Evolutionary conservation across 1,140 invertebrate genomes (phyloP), one percentile per base, ranked within the genome.

Genomic region (Pogonus chalceus): DNA sequence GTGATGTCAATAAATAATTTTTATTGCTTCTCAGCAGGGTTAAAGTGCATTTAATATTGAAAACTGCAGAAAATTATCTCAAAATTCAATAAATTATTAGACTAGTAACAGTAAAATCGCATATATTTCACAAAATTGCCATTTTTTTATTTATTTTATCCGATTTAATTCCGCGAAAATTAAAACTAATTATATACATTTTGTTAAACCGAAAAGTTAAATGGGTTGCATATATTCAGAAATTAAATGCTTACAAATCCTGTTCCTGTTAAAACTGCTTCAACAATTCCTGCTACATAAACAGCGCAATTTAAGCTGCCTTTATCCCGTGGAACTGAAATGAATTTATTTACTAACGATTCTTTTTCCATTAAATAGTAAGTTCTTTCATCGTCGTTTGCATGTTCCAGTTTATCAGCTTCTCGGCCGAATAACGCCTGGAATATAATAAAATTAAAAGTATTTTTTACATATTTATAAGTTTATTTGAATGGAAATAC

Each of bases 351-450:
- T 57, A 97, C 93, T 55, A 99, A 63, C 14, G 96, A 91, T 65
- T 99, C 96, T 68, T 96, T 96, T 72, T 99, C 96, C 65, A 99
- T 99, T 14, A 99, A 90, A 66, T 98, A 98, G 75, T 98, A 98
- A 20, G 90, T 96, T 57, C 87, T 80, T 65, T 97, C 93, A 76
- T 99, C 95, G 74, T 98, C 96, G 76, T 97, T 98, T 9, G 94
- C 93, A 73, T 97, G 90, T 70, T 99, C 96, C 53, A 99, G 72
- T 71, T 98, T 98, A 67, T 99, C 96, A 50, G 96, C 96, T 78
- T 99, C 96, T 67, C 91, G 91, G 10, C 93, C 93, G 80, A 98
- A 99, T 1, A 99, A 74, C 53, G 87, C 88, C 84, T 89, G 67
- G 26, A 80, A 73, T 61, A 21, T 31, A 53, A 47, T 53, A 20